Percentiles rank a stretch among this genome's conserved stretches.
These are phyloP conservation scores for Quadriops clusia DNA, from an alignment of 2,888 invertebrate genomes.

Conservation along the genomic window DNA sequence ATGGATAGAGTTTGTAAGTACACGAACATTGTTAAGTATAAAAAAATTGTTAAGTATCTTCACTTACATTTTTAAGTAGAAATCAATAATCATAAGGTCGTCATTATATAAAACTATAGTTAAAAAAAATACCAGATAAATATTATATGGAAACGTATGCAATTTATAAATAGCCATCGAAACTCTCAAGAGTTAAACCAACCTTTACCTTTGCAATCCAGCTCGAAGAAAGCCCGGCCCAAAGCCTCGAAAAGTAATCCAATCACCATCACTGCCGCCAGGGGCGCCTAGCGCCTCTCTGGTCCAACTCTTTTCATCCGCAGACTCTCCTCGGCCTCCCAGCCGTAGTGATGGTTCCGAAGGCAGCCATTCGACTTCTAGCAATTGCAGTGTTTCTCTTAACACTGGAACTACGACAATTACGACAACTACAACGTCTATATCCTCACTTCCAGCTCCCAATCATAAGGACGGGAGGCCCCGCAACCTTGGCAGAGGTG, in stretches of 20 bases:
- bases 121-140: no score
- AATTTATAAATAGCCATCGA: no score
- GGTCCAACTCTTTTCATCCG: constrained; percentile 45
- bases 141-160: no score
- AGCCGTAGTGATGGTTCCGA: constrained; percentile 34
- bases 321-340: constrained; percentile 46
- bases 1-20: constrained; percentile 44
- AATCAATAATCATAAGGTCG: no score
- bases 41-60: no score
- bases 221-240: constrained; percentile 67
- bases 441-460: constrained; percentile 18
- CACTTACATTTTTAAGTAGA: no score
- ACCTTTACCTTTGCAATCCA: no score
- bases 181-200: no score
- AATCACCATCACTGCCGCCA: constrained; percentile 35
- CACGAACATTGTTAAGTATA: background rate
- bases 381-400: constrained; percentile 14
- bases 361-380: constrained; percentile 16
- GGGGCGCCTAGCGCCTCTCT: constrained; percentile 42
- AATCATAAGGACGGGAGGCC: constrained; percentile 63
- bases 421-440: constrained; percentile 18
- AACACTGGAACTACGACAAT: constrained; percentile 16
- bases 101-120: no score
- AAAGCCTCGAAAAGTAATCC: constrained; percentile 50
- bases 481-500: constrained; percentile 73